Percentiles rank a stretch among this genome's conserved stretches.
Evolutionary conservation across 2,113 vertebrate genomes (phyloP).

Genomic region (Amazona guildingii): DNA sequence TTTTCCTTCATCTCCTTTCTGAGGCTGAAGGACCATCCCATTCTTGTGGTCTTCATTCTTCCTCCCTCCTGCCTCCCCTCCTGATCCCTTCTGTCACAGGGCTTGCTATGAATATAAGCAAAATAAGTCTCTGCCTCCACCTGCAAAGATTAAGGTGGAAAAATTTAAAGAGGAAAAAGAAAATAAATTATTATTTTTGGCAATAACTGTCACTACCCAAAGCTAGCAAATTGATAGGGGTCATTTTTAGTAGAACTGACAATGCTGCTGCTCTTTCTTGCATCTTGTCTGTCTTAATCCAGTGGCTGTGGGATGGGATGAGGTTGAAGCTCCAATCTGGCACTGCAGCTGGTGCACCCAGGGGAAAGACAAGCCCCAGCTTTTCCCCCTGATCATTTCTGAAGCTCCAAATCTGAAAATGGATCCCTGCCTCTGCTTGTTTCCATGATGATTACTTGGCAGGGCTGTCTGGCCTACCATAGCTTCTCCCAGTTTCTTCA

Average conservation of each 20-base stretch:
- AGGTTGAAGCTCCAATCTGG: background rate
- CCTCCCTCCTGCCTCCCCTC: background rate
- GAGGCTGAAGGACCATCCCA: background rate
- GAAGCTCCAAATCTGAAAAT: background rate
- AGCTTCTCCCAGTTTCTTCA: background rate
- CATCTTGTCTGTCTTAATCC: background rate
- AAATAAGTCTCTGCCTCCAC: rapidly evolving
- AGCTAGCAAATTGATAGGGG: background rate
- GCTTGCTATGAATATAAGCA: rapidly evolving
- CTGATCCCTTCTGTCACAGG: background rate
- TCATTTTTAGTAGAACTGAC: background rate
- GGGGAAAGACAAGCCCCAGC: background rate
- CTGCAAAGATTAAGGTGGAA: background rate
- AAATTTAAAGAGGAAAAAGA: background rate
- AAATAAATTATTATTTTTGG: background rate
- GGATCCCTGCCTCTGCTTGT: background rate
- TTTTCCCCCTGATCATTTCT: background rate
- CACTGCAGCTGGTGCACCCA: rapidly evolving
- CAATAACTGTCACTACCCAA: rapidly evolving
- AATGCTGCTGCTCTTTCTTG: background rate
- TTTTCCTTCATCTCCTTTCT: background rate
- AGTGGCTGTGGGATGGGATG: background rate
- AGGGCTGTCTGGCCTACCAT: background rate
- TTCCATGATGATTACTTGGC: background rate
- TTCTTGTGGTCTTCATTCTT: background rate